A percentile compares a stretch with the other conserved stretches of the same genome.
Evolutionary conservation across 2,888 invertebrate genomes (phyloP).

Genomic region (Agrotis segetum): DNA sequence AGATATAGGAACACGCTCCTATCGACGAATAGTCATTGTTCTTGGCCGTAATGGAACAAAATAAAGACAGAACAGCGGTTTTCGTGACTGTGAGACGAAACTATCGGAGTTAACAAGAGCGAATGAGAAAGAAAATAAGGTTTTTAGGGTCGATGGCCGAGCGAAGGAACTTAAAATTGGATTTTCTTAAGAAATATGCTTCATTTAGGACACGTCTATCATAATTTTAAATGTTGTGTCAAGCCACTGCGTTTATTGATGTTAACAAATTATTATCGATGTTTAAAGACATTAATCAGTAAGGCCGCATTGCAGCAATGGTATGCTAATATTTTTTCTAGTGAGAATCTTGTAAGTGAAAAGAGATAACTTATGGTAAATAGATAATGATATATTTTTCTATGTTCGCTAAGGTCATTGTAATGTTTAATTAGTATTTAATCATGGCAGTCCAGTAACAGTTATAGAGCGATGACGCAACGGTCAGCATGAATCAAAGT

Average conservation of each 20-base stretch:
- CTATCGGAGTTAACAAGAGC: conserved; percentile 73
- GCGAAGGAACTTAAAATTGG: conserved; percentile 88
- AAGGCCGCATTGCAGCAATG: conserved; percentile 10
- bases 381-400: no score
- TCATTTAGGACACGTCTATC: conserved; percentile 83
- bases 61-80: conserved; percentile 90
- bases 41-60: conserved; percentile 90
- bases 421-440: background rate
- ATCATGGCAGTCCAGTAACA: background rate
- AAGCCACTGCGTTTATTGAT: conserved; percentile 61
- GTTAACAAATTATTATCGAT: conserved; percentile 54
- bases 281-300: conserved; percentile 27
- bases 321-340: conserved; percentile 12
- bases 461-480: conserved; percentile 44
- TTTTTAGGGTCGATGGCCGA: conserved; percentile 90
- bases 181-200: conserved; percentile 85
- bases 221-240: conserved; percentile 70
- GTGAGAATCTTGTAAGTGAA: conserved; percentile 15
- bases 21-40: conserved; percentile 89
- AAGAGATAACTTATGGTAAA: background rate
- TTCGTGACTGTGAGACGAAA: conserved; percentile 89
- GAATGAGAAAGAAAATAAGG: conserved; percentile 82
- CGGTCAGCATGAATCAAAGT: conserved; percentile 47
- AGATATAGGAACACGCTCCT: conserved; percentile 82
- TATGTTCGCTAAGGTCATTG: background rate